These are phyloP conservation scores for Platycnemis pennipes DNA, from an alignment of 2,888 invertebrate genomes.

Conservation along the genomic window DNA sequence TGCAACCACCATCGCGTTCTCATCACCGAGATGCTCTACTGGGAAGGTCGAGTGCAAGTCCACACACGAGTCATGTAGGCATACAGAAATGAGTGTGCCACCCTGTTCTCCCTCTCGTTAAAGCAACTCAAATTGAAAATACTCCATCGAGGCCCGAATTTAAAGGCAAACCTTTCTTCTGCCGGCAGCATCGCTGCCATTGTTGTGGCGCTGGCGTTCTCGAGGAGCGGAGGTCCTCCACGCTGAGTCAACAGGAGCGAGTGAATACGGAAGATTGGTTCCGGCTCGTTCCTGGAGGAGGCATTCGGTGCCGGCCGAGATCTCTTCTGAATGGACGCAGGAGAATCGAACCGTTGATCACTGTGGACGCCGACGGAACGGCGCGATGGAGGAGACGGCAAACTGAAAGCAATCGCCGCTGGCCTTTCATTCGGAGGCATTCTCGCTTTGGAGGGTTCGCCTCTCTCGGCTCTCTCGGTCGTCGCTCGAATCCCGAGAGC, in stretches of 20 bases:
- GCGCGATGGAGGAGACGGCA: background rate
- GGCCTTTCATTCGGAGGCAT: background rate
- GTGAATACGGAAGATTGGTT: slow-evolving; percentile 36
- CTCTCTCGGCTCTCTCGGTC: too few species aligned
- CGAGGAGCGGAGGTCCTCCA: background rate
- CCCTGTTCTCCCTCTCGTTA: too few species aligned
- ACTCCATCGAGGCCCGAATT: background rate
- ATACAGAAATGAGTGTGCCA: too few species aligned
- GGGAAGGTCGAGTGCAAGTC: too few species aligned
- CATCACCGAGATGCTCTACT: too few species aligned
- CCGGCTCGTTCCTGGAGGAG: slow-evolving; percentile 56
- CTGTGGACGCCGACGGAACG: background rate
- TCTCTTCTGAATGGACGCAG: background rate
- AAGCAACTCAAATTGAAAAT: background rate
- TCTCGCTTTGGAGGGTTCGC: too few species aligned
- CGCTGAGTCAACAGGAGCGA: background rate
- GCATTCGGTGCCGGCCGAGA: background rate
- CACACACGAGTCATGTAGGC: too few species aligned
- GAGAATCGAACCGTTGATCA: slow-evolving; percentile 1
- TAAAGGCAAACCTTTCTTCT: background rate
- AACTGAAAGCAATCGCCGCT: background rate
- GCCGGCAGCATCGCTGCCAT: too few species aligned
- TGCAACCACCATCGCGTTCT: too few species aligned
- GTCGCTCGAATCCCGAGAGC: too few species aligned
- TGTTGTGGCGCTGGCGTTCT: background rate